Evolutionary conservation across 2,797 vertebrate genomes (phyloP).

Genomic region (Apodemus agrarius): DNA sequence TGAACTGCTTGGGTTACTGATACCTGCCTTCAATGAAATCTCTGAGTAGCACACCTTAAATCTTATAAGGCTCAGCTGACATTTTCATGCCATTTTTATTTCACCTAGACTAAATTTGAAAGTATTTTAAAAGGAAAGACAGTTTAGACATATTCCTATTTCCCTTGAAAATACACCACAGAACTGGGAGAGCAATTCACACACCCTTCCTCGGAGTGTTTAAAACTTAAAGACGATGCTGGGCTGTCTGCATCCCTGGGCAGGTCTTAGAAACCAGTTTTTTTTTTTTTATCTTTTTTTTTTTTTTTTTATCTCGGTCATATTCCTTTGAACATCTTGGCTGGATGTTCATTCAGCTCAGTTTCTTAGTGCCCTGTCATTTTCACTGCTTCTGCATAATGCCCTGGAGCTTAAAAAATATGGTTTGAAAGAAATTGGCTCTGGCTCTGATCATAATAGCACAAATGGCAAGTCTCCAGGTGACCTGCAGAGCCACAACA

Average conservation of each 20-base stretch:
- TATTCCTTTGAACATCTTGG: slow-evolving; percentile 73
- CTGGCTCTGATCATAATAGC: slow-evolving; percentile 74
- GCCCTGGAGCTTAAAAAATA: slow-evolving; percentile 74
- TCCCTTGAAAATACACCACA: slow-evolving; percentile 43
- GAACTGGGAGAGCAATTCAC: slow-evolving; percentile 65
- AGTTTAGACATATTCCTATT: slow-evolving; percentile 61
- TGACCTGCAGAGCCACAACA: slow-evolving; percentile 55
- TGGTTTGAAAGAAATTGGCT: slow-evolving; percentile 77
- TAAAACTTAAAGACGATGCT: slow-evolving; percentile 58
- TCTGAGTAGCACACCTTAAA: slow-evolving; percentile 73
- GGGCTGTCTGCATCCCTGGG: slow-evolving; percentile 72
- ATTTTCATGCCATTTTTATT: slow-evolving; percentile 76
- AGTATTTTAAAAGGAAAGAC: slow-evolving; percentile 68
- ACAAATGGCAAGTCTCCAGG: slow-evolving; percentile 76
- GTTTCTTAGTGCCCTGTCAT: slow-evolving; percentile 74
- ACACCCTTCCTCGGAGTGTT: slow-evolving; percentile 58
- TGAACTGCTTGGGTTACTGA: slow-evolving; percentile 69
- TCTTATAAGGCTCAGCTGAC: slow-evolving; percentile 62
- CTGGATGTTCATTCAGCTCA: slow-evolving; percentile 71
- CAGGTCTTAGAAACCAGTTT: slow-evolving; percentile 41
- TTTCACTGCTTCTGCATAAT: slow-evolving; percentile 72
- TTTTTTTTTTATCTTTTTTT: no score
- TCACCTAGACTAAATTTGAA: slow-evolving; percentile 63
- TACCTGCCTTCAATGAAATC: slow-evolving; percentile 77
- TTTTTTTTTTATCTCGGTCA: slow-evolving; percentile 65